Base-by-base conservation (phyloP, 2,797 vertebrate species). In the Cirrhinus mrigala region DNA sequence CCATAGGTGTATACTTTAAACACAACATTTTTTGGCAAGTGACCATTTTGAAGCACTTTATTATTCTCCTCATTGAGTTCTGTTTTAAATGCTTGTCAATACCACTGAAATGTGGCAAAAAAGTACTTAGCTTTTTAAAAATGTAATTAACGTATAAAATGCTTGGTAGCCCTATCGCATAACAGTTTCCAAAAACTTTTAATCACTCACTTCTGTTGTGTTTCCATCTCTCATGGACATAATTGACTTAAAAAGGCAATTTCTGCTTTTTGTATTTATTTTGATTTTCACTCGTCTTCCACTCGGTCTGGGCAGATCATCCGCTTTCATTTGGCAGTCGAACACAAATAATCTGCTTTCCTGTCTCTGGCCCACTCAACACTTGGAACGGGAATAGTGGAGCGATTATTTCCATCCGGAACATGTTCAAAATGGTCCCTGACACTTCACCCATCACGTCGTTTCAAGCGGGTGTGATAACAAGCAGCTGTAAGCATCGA, bases 261-360 rank as follows among this genome's bases (percentile, higher is more conserved):
- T 84, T 86, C 71, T 79, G 56, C 44, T 48, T 56, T 84, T 80
- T 56, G 37, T 83, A 87, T 88, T 85, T 86, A 79, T 79, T 88
- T 88, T 10, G 60, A 78, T 77, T 89, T 87, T 78, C 76, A 79
- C 79, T 83, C 52, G n/a, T 85, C 80, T 69, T 88, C 80, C 71
- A 62, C 74, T 84, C 60, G 33, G 77, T 69, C 84, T 81, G 87
- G 48, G 70, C 74, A 84, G 83, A 89, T 86, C 88, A 88, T 89
- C 83, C 84, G 81, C 84, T 88, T 86, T 89, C 73, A 81, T 62
- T 89, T 91, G 87, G 79, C 82, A 52, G 52, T 18, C 79, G 46
- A 88, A 87, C 75, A 84, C 62, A 88, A 88, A 89, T 87, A 44
- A 86, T 80, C 68, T 58, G 12, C 44, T 86, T 77, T 12, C 54